Evolutionary conservation across 2,797 vertebrate species (phyloP).

Genomic region (Coluber constrictor): DNA sequence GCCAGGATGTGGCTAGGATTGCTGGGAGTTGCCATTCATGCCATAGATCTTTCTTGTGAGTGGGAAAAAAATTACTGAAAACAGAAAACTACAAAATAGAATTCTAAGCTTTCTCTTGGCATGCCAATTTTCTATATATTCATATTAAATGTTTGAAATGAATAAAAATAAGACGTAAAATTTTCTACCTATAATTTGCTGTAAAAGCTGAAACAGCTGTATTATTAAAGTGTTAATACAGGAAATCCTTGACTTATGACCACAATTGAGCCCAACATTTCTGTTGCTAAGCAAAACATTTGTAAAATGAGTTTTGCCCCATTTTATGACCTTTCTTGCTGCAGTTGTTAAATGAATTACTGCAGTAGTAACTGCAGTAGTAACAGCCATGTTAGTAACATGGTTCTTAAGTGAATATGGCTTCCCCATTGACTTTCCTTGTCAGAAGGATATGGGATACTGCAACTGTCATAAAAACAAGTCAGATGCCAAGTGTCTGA

Average conservation of each 20-base stretch:
- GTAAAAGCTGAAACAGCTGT: not conserved
- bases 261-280: no score
- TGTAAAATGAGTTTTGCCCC: not conserved
- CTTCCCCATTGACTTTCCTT: not conserved
- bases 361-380: not conserved
- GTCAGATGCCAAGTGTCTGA: not conserved
- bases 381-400: not conserved
- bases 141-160: not conserved
- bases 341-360: no score
- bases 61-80: not conserved
- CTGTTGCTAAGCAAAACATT: not conserved
- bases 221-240: not conserved
- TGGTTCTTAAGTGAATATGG: not conserved
- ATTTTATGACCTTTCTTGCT: not conserved
- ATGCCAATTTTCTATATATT: not conserved
- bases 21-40: not conserved
- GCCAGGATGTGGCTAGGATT: not conserved
- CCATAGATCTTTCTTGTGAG: not conserved
- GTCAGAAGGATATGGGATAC: no score
- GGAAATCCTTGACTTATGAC: not conserved
- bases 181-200: not conserved
- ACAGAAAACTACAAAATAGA: not conserved
- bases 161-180: not conserved
- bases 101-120: not conserved
- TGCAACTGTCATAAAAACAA: not conserved